Evolutionary conservation across 2,888 invertebrate species (phyloP).

Genomic region (Ypsolopha sequella): DNA sequence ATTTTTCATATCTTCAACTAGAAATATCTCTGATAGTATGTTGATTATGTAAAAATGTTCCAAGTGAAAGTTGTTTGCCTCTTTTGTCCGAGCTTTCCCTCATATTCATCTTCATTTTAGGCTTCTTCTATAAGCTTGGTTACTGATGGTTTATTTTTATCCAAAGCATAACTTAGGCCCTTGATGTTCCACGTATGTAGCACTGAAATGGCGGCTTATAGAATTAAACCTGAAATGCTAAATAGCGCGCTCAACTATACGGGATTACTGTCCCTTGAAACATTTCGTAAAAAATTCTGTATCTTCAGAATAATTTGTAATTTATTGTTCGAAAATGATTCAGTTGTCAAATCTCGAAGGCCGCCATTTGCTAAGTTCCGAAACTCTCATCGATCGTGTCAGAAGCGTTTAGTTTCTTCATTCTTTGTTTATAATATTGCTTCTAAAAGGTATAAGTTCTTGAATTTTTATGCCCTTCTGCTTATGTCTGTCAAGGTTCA

Average conservation of each 20-base stretch:
- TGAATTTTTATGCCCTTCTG: not conserved
- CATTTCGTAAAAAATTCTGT: constrained; percentile 17
- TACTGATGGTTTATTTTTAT: constrained; percentile 50
- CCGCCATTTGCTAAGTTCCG: constrained; percentile 26
- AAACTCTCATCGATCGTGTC: constrained; percentile 14
- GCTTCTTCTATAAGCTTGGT: constrained; percentile 21
- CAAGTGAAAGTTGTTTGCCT: constrained; percentile 58
- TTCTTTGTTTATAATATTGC: no score
- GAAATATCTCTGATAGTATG: constrained; percentile 68
- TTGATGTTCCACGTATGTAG: constrained; percentile 31
- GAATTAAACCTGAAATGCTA: constrained; percentile 12
- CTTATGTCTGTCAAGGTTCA: not conserved
- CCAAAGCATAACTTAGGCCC: constrained; percentile 21
- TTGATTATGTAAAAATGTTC: constrained; percentile 40
- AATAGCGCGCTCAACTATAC: constrained; percentile 24
- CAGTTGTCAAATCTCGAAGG: constrained; percentile 1
- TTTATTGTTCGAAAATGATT: constrained; percentile 8
- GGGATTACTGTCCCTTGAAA: constrained; percentile 29
- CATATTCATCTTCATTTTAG: constrained; percentile 35
- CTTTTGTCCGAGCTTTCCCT: constrained; percentile 47
- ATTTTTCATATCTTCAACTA: constrained; percentile 27
- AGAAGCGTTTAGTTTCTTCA: not conserved
- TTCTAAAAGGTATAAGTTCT: not conserved
- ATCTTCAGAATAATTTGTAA: constrained; percentile 10
- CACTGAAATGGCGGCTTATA: constrained; percentile 21